Base-by-base conservation (phyloP, 2,113 vertebrate species). In the Austrofundulus limnaeus region DNA sequence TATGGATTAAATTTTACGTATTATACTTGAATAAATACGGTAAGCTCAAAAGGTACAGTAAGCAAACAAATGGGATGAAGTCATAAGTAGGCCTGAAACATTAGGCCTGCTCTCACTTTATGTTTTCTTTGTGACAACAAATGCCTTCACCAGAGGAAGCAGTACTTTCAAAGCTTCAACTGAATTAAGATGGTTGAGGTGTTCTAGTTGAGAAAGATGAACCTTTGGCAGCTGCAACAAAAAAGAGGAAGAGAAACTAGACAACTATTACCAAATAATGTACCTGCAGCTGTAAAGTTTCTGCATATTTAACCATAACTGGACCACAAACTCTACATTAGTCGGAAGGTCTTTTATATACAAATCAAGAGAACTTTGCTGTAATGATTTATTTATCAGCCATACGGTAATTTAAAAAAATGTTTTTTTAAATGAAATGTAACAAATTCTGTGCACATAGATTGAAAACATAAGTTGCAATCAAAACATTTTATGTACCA, bases 161-260 rank as follows among this genome's bases (percentile, higher is more conserved):
- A 21, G 20, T 14, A 42, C 23, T 46, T 61, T 38, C 19, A 57
- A 2, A 42, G n/a, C 57, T 20, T 53, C 2, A 69, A 10, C 11
- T 47, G 15, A 37, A 23, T 59, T 23, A 21, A 47, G 17, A 68
- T 17, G 11, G 43, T 20, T 60, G 7, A 51, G 24, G 41, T 43
- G 23, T 21, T 58, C 1, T 1, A 3, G n/a, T 12, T 52, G 13
- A 25, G 21, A 20, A 9, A 34, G 2, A 25, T 47, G 16, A 38
- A 20, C 34, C 20, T 37, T 9, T 11, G 34, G 10, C 34, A 42
- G 34, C 49, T 34, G 17, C 24, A 61, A 45, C 23, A 31, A 57
- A 73, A 72, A 61, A 25, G 17, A 72, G 62, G 75, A 81, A 82
- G 47, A 52, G 53, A 70, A 72, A 81, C 23, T 54, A 20, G 4